Conservation (phyloP, 1,140 invertebrate genomes). For the Platyscapa corneri region DNA sequence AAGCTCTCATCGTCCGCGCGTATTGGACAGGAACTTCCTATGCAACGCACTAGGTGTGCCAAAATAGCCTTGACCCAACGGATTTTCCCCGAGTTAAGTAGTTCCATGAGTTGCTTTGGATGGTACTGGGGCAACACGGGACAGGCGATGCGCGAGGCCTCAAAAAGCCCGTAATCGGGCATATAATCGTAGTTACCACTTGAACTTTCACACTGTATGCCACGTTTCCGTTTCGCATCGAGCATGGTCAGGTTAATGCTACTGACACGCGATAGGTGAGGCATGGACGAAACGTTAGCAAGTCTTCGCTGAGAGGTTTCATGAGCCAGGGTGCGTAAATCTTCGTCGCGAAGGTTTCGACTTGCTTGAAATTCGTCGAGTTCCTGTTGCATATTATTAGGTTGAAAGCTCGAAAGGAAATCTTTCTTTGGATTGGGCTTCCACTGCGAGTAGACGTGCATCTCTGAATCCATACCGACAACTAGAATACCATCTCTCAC, state of each 20-base stretch:
- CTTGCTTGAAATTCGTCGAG: conserved; percentile 82
- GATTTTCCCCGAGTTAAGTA: conserved; percentile 99
- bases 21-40: conserved; percentile 80
- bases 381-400: conserved; percentile 72
- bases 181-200: conserved; percentile 80
- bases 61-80: conserved; percentile 98
- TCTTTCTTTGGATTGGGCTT: conserved; percentile 81
- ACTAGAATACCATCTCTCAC: conserved; percentile 94
- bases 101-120: conserved; percentile 98
- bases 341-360: conserved; percentile 86
- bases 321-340: conserved; percentile 82
- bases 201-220: conserved; percentile 76
- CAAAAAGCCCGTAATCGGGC: conserved; percentile 96
- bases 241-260: conserved; percentile 88
- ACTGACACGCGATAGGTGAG: conserved; percentile 86
- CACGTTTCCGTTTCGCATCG: conserved; percentile 81
- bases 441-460: conserved; percentile 99
- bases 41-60: conserved; percentile 92
- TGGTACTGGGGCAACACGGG: conserved; percentile 99
- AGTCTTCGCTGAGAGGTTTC: conserved; percentile 81
- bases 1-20: conserved; percentile 79
- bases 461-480: conserved; percentile 99
- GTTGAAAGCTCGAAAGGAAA: conserved; percentile 62
- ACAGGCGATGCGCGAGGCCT: conserved; percentile 95
- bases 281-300: conserved; percentile 84